A percentile compares a stretch with the other conserved stretches of the same genome.
These are phyloP conservation scores for Pocillopora grandis DNA, from an alignment of 92 coral and sea anemone genomes.

Conservation along the genomic window DNA sequence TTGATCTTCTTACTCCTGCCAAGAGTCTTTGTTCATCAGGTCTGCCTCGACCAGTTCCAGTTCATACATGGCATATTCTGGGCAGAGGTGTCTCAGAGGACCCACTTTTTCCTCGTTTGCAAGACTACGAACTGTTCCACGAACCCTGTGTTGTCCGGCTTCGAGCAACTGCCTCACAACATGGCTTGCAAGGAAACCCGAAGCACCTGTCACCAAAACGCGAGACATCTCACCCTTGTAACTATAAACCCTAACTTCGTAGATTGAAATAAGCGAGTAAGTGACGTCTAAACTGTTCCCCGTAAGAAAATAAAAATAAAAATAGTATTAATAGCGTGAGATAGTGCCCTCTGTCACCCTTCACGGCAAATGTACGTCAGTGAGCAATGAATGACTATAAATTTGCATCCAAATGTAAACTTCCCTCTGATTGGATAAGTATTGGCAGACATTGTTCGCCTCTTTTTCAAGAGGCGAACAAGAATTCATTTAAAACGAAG, in stretches of 20 bases:
- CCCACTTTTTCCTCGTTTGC: conserved; percentile 73
- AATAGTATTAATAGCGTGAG: too few relatives aligned
- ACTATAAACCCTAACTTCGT: too few relatives aligned
- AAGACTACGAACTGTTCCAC: conserved; percentile 89
- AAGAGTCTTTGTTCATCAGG: conserved; percentile 71
- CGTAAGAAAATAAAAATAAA: too few relatives aligned
- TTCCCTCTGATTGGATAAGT: too few relatives aligned
- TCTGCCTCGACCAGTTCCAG: conserved; percentile 94
- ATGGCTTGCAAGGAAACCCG: conserved; percentile 93
- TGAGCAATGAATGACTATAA: too few relatives aligned
- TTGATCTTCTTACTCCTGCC: conserved; percentile 69
- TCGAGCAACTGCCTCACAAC: conserved; percentile 76
- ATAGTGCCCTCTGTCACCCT: too few relatives aligned
- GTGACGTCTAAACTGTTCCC: too few relatives aligned
- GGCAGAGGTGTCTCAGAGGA: conserved; percentile 72
- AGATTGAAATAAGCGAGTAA: background rate
- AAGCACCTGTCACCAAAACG: conserved; percentile 94
- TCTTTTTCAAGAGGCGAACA: too few relatives aligned
- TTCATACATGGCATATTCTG: conserved; percentile 73
- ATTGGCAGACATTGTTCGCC: too few relatives aligned
- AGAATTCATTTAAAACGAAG: too few relatives aligned
- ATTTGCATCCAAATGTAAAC: too few relatives aligned
- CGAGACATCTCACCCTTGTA: conserved; percentile 40
- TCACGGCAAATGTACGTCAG: too few relatives aligned
- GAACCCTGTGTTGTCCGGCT: conserved; percentile 67